A percentile compares a stretch with the other conserved stretches of the same genome.
Evolutionary conservation across 2,113 vertebrate species (phyloP).

Genomic region (Perccottus glenii): DNA sequence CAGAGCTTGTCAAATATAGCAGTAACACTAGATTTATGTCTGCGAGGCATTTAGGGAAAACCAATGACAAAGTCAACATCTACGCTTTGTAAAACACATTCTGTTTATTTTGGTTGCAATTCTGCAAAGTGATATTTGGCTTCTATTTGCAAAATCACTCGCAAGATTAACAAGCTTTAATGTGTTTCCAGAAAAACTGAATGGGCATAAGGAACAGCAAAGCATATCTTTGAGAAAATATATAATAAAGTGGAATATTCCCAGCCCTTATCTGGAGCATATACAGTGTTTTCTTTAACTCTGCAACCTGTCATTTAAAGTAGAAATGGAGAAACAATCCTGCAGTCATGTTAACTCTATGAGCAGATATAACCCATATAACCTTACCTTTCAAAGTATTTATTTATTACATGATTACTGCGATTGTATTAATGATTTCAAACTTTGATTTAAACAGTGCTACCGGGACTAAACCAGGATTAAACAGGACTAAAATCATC

Average conservation of each 20-base stretch:
- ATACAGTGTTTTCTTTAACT: conserved; percentile 27
- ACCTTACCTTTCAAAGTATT: no score
- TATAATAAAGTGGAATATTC: conserved; percentile 49
- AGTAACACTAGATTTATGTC: conserved; percentile 72
- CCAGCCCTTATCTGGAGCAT: conserved; percentile 33
- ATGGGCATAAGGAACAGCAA: conserved; percentile 53
- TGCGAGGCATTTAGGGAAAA: conserved; percentile 57
- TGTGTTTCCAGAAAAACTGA: conserved; percentile 50
- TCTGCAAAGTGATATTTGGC: conserved; percentile 38
- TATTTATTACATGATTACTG: no score
- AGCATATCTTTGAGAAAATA: conserved; percentile 59
- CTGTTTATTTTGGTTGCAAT: conserved; percentile 57
- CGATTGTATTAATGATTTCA: no score
- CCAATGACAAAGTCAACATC: conserved; percentile 53
- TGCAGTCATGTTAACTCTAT: conserved; percentile 28
- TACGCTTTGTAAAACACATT: conserved; percentile 52
- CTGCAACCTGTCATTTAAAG: conserved; percentile 50
- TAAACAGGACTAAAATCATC: no score
- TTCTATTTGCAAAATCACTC: conserved; percentile 30
- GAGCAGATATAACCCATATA: conserved; percentile 15
- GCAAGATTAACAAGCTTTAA: conserved; percentile 50
- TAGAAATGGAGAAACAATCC: conserved; percentile 47
- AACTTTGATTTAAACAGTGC: no score
- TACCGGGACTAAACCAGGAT: no score
- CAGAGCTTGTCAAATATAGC: conserved; percentile 73